Evolutionary conservation across 92 coral and sea anemone genomes (phyloP).

Genomic region (Heliopora coerulea): DNA sequence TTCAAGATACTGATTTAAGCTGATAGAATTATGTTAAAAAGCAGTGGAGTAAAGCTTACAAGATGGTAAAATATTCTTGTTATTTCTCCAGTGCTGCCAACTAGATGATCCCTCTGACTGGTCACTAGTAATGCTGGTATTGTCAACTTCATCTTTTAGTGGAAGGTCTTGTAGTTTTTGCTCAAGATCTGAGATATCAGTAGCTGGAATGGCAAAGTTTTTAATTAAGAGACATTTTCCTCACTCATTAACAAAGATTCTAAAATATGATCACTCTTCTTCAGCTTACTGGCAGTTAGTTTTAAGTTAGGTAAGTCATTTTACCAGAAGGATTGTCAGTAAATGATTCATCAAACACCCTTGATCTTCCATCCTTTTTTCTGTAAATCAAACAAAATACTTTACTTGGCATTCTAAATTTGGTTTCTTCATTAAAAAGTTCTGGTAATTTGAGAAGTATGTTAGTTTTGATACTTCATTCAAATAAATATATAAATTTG

Average conservation of each 20-base stretch:
- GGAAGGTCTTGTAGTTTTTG: slow-evolving; percentile 82
- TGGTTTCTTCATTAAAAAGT: too few relatives aligned
- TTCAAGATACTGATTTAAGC: too few relatives aligned
- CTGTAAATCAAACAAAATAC: slow-evolving; percentile 18
- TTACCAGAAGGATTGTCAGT: slow-evolving; percentile 79
- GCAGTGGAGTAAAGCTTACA: slow-evolving; percentile 55
- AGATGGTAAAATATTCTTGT: slow-evolving; percentile 75
- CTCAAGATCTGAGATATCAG: slow-evolving; percentile 91
- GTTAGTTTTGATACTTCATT: too few relatives aligned
- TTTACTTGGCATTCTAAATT: too few relatives aligned
- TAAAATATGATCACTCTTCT: too few relatives aligned
- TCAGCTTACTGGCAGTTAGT: too few relatives aligned
- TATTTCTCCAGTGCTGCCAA: slow-evolving; percentile 80
- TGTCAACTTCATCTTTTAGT: slow-evolving; percentile 47
- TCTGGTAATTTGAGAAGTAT: too few relatives aligned
- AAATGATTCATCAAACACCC: slow-evolving; percentile 97
- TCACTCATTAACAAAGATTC: too few relatives aligned
- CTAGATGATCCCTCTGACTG: slow-evolving; percentile 53
- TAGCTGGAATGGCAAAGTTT: slow-evolving; percentile 46
- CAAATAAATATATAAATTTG: too few relatives aligned
- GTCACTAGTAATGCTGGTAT: slow-evolving; percentile 40
- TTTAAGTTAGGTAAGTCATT: background rate
- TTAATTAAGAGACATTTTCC: background rate
- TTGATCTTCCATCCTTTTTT: slow-evolving; percentile 73
- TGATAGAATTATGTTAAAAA: background rate